Percentiles rank a stretch among this genome's conserved stretches.
phyloP scores from a whole-genome alignment of 2,113 vertebrate species.

The Bucco capensis region DNA sequence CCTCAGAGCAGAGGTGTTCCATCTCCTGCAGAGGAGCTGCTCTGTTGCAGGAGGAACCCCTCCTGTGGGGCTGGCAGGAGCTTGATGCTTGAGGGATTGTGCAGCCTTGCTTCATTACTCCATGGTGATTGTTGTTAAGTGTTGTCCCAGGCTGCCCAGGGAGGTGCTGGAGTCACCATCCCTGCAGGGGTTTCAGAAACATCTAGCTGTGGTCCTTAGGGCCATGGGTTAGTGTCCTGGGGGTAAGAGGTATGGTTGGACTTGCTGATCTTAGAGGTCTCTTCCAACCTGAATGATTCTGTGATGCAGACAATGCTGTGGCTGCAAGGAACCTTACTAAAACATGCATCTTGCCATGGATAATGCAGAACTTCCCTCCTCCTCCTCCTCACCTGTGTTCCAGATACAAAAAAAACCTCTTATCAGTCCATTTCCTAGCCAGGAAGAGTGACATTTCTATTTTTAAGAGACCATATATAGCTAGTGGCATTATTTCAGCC shows the following conservation, averaged over 20 bases:
- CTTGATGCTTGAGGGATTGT: neutral
- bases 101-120: neutral
- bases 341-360: neutral
- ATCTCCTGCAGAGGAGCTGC: fast-evolving
- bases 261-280: too few relatives aligned
- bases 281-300: too few relatives aligned
- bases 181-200: too few relatives aligned
- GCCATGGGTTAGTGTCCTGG: too few relatives aligned
- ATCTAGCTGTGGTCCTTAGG: too few relatives aligned
- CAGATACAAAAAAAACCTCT: neutral
- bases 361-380: neutral
- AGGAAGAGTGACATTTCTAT: neutral
- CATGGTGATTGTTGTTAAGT: too few relatives aligned
- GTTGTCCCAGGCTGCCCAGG: too few relatives aligned
- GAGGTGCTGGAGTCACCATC: too few relatives aligned
- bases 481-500: neutral
- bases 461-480: neutral
- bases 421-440: conserved; percentile 45
- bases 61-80: neutral
- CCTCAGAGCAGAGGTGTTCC: too few relatives aligned
- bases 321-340: neutral
- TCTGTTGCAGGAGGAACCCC: fast-evolving
- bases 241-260: too few relatives aligned
- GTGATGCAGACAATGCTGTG: neutral
- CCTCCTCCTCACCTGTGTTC: neutral